Evolutionary conservation across 2,888 invertebrate genomes (phyloP), one percentile per base, ranked within the genome.

Genomic region (Biston stratarius): DNA sequence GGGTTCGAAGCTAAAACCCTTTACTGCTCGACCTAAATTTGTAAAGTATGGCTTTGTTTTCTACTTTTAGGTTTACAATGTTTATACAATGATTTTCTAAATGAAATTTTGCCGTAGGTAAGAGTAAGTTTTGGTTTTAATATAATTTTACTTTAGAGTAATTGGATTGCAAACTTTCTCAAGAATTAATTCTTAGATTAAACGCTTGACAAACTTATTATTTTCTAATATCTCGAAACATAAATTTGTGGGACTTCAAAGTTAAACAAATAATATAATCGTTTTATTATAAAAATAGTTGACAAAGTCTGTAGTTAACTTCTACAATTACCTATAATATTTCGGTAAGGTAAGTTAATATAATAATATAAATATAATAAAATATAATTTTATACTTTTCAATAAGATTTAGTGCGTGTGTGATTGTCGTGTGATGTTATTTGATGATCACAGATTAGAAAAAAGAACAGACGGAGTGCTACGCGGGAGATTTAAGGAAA

Each of bases 151-250:
- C 61, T 59, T 49, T 24, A 15, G 42, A 59, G 53, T 53, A 62
- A 67, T 53, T 67, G 52, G 58, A 62, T 59, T 62, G 58, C 58
- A 40, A 67, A 67, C 40, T 62, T 67, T 62, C 24, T 10, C 34
- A 62, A 59, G 58, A 53, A 62, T 58, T 67, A 58, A 67, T 62
- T 53, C 34, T 44, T 42, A 55, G 62, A 62, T 67, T 67, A 67
- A 67, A 59, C 53, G 67, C 62, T 67, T 58, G 57, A 53, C 58
- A 53, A 67, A 67, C 58, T 67, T 67, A 67, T 66, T 61, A 56
- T 51, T 61, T 66, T 66, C 24, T 66, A 51, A 61, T 66, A 48
- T 44, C 57, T 62, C 62, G 34, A 58, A 40, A 42, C 38, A 49
- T 42, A 33, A 61, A 52, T 56, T 61, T 33, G 49, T 51, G 61